These are phyloP conservation scores for Psephotus haematonotus DNA, from an alignment of 2,113 vertebrate genomes.

Conservation along the genomic window DNA sequence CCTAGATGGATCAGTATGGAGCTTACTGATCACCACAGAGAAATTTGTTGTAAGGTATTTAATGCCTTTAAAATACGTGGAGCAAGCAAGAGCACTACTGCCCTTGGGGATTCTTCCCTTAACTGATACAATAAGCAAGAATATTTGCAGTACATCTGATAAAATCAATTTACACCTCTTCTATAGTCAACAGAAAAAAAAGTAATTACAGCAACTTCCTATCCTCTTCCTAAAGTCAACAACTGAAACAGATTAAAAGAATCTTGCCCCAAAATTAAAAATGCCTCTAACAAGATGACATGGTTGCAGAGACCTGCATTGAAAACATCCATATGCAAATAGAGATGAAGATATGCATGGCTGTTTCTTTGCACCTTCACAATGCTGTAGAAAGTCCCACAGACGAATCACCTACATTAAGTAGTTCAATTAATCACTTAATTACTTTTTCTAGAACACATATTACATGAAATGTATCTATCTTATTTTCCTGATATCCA, in stretches of 20 bases:
- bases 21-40: neutral
- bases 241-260: neutral
- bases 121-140: neutral
- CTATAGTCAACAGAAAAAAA: neutral
- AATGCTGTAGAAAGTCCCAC: neutral
- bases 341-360: neutral
- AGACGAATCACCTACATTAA: neutral
- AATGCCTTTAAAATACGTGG: neutral
- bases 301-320: neutral
- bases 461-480: neutral
- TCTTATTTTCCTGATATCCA: neutral
- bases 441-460: neutral
- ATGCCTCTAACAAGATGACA: neutral
- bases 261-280: neutral
- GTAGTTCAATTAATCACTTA: neutral
- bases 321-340: neutral
- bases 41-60: neutral
- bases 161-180: neutral
- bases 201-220: neutral
- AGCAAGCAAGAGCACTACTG: fast-evolving
- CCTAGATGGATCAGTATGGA: neutral
- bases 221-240: neutral
- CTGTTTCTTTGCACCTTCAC: neutral
- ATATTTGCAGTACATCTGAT: neutral
- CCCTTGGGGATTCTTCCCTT: neutral